These are phyloP conservation scores for Luscinia luscinia DNA, from an alignment of 2,797 vertebrate genomes.

Conservation along the genomic window DNA sequence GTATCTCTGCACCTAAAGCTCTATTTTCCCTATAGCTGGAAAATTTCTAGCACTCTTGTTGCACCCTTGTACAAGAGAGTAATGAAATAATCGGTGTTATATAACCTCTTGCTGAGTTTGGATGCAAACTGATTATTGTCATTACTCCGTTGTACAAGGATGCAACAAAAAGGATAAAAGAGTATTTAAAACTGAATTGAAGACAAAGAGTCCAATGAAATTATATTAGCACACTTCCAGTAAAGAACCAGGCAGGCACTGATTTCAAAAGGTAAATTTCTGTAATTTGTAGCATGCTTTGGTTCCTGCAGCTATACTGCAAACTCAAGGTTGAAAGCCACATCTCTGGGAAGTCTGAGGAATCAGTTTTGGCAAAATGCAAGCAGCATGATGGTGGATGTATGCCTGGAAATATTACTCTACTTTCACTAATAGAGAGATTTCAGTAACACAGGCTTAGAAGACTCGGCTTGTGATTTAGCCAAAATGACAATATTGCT, in stretches of 20 bases:
- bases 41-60: background rate
- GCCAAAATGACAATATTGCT: background rate
- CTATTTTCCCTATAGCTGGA: accelerated
- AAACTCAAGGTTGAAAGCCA: background rate
- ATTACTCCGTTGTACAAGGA: background rate
- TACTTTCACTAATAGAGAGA: background rate
- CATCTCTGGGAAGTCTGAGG: background rate
- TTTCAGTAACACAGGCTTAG: background rate
- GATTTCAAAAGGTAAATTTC: background rate
- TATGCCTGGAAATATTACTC: background rate
- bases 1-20: background rate
- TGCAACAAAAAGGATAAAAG: background rate
- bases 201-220: background rate
- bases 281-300: background rate
- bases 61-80: background rate
- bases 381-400: background rate
- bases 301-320: background rate
- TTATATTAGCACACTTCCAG: background rate
- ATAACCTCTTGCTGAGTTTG: too few relatives aligned
- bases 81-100: background rate
- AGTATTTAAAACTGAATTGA: background rate
- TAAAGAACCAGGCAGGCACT: background rate
- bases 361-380: background rate
- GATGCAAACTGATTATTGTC: background rate
- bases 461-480: background rate